Evolutionary conservation across 2,888 invertebrate genomes (phyloP).

Genomic region (Hirtodrosophila histrioides): DNA sequence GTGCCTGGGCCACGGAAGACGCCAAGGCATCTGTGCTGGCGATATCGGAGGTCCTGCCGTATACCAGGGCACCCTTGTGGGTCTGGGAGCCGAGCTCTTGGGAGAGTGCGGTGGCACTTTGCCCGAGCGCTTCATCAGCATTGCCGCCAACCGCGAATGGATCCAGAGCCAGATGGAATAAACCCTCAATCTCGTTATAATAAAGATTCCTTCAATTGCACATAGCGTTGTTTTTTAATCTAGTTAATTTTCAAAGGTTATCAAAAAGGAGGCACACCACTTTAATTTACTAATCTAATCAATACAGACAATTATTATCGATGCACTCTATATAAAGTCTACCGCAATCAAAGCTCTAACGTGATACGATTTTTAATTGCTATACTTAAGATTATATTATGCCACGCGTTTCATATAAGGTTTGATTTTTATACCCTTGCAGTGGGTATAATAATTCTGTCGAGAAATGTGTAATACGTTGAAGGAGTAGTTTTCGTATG

Average conservation of each 20-base stretch:
- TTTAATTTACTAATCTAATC: too few relatives aligned
- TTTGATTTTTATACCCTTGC: too few relatives aligned
- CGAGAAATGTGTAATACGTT: too few relatives aligned
- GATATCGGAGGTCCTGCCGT: conserved; percentile 82
- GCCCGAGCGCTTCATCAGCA: conserved; percentile 77
- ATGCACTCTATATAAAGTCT: neutral
- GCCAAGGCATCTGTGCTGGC: conserved; percentile 81
- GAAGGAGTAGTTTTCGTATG: too few relatives aligned
- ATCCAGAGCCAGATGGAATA: conserved; percentile 63
- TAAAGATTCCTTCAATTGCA: neutral
- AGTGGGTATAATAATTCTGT: too few relatives aligned
- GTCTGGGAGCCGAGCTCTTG: conserved; percentile 71
- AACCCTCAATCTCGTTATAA: conserved; percentile 4
- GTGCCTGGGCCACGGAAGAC: conserved; percentile 72
- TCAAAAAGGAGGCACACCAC: too few relatives aligned
- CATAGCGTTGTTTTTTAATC: neutral
- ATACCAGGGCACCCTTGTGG: conserved; percentile 64
- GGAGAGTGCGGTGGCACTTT: conserved; percentile 73
- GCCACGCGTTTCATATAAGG: too few relatives aligned
- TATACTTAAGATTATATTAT: conserved; percentile 2
- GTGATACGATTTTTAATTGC: conserved; percentile 2
- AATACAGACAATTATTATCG: too few relatives aligned
- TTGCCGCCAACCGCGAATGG: conserved; percentile 67
- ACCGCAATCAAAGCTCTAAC: neutral
- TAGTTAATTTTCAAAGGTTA: too few relatives aligned